Base-by-base conservation (phyloP, 1,140 invertebrate genomes). In the Drosophila oshimai region DNA sequence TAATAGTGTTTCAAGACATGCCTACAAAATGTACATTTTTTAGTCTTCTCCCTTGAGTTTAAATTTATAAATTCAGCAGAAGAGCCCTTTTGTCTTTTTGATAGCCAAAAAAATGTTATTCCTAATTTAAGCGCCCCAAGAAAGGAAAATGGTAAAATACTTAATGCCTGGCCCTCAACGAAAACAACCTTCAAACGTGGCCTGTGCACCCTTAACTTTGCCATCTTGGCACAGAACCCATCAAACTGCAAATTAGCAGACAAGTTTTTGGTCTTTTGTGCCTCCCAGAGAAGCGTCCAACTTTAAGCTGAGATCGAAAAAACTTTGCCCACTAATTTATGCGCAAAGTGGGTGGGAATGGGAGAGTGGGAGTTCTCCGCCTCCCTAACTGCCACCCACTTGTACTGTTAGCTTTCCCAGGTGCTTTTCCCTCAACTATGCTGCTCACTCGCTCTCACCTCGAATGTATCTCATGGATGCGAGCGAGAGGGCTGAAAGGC, bases 291-390 rank as follows among this genome's bases (percentile, higher is more conserved):
- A 44, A 18, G 20, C 4, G 7, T 2, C 12, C 13, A 72, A 72
- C 57, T 79, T 70, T 70, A 55, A 71, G 55, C 39, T 81, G 39
- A 58, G 62, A 57, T 68, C 34, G 34, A 54, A 77, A 64, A 46
- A 54, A 39, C 28, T 61, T 71, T 51, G 45, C 18, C 18, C 54
- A 65, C 44, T 76, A 76, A 75, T 81, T 72, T 81, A 81, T 84
- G 68, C 55, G n/a, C 51, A 58, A 50, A 18, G 49, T n/a, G 17
- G 57, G 55, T 26, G 47, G 42, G 44, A 13, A 17, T 18, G 34
- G 41, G 26, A 22, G 61, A 37, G 28, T 15, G 29, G 9, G 10
- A 26, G 49, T 7, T 33, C 6, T 4, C 9, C 1, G 28, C 39
- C 47, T 18, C 51, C 41, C 50, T 53, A 47, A 4, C 22, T 31